These are phyloP conservation scores for Phragmatobia fuliginosa DNA, from an alignment of 2,888 invertebrate species.

Conservation along the genomic window DNA sequence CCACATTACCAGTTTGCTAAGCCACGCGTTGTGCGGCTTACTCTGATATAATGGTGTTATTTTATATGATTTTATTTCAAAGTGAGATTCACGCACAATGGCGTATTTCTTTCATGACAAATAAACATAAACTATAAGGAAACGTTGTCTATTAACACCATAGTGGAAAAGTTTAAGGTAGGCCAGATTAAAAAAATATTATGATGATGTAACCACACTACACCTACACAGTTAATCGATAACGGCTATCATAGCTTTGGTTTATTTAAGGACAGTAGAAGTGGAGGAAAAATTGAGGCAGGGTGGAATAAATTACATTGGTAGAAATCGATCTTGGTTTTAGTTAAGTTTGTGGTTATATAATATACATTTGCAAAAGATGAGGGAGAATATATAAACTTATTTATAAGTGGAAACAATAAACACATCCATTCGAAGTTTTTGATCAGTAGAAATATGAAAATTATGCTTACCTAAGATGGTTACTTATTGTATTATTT, in stretches of 20 bases:
- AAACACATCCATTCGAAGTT: too few relatives aligned
- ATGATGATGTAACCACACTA: constrained; percentile 5
- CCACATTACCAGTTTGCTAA: constrained; percentile 57
- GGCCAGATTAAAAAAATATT: background rate
- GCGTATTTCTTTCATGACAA: constrained; percentile 16
- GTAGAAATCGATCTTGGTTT: background rate
- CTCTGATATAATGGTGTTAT: constrained; percentile 38
- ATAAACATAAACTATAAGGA: constrained; percentile 7
- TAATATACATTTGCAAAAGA: background rate
- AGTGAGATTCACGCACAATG: constrained; percentile 25
- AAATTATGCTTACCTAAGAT: too few relatives aligned
- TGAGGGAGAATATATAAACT: background rate
- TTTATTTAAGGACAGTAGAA: background rate
- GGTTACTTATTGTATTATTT: too few relatives aligned
- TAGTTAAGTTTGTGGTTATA: background rate
- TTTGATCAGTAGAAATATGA: too few relatives aligned
- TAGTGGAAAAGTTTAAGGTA: constrained; percentile 18
- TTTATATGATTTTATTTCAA: constrained; percentile 31
- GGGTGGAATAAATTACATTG: background rate
- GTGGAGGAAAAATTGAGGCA: background rate
- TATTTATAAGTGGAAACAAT: too few relatives aligned
- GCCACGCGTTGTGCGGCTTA: constrained; percentile 40
- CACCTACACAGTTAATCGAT: background rate
- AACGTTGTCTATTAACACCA: constrained; percentile 11
- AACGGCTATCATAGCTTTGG: background rate